phyloP scores from a whole-genome alignment of 2,797 vertebrate genomes.

The Neopelma chrysocephalum region DNA sequence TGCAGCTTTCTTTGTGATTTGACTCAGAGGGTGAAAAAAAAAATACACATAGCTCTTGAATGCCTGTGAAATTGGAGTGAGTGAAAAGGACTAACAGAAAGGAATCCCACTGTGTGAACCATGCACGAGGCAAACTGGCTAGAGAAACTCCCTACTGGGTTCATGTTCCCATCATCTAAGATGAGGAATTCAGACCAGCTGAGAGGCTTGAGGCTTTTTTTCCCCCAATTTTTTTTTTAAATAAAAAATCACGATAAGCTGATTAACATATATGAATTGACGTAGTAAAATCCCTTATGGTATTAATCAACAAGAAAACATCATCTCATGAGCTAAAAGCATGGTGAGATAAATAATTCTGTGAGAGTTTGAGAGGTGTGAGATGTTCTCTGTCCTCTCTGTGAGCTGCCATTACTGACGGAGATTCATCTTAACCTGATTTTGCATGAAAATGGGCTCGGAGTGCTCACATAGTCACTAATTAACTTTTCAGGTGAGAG shows the following conservation, averaged over 20 bases:
- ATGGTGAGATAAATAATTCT: not conserved
- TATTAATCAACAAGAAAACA: not conserved
- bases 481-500: not conserved
- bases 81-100: conserved; percentile 56
- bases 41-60: conserved; percentile 3
- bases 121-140: not conserved
- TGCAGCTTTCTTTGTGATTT: conserved; percentile 32
- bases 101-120: conserved; percentile 19
- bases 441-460: not conserved
- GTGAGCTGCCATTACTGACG: not conserved
- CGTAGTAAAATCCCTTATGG: not conserved
- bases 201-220: not conserved
- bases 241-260: not conserved
- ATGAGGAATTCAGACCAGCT: not conserved
- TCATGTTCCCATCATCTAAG: not conserved
- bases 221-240: rapidly evolving
- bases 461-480: not conserved
- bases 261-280: not conserved
- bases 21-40: not conserved
- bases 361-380: not conserved
- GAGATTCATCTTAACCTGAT: not conserved
- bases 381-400: not conserved
- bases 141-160: conserved; percentile 37
- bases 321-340: not conserved
- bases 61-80: conserved; percentile 53